Percentiles rank a stretch among this genome's conserved stretches.
Conservation (phyloP, 1,140 invertebrate species). For the Neoseiulus cucumeris region DNA sequence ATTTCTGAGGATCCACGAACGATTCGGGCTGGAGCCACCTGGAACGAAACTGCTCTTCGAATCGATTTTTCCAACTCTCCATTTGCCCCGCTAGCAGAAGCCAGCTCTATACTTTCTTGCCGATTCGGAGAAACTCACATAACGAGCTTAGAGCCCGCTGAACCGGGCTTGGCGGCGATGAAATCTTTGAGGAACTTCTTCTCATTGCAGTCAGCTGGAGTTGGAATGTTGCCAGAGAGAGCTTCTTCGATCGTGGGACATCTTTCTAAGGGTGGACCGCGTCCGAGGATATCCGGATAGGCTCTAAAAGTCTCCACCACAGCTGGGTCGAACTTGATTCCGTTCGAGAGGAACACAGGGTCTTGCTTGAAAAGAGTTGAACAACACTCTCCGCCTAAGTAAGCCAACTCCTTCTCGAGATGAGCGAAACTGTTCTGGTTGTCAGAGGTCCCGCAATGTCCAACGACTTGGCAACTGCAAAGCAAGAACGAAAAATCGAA, state of each 20-base stretch:
- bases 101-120: too few relatives aligned
- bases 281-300: slow-evolving; percentile 3
- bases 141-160: background rate
- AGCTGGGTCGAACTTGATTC: slow-evolving; percentile 29
- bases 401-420: slow-evolving; percentile 71
- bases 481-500: background rate
- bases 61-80: background rate
- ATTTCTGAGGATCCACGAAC: slow-evolving; percentile 64
- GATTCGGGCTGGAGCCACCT: slow-evolving; percentile 84
- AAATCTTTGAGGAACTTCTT: background rate
- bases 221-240: background rate
- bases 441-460: slow-evolving; percentile 13
- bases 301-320: slow-evolving; percentile 1
- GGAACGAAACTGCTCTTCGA: too few relatives aligned
- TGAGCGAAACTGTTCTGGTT: slow-evolving; percentile 39
- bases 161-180: background rate
- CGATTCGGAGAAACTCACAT: background rate
- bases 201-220: background rate
- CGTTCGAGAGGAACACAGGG: slow-evolving; percentile 45
- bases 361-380: slow-evolving; percentile 69
- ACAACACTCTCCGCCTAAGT: slow-evolving; percentile 71
- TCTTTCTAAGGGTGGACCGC: background rate
- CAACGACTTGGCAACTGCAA: slow-evolving; percentile 59
- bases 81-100: background rate
- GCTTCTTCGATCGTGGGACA: slow-evolving; percentile 7